These are phyloP conservation scores for Protomyctophum bolini DNA, from an alignment of 2,113 vertebrate species.

Conservation along the genomic window DNA sequence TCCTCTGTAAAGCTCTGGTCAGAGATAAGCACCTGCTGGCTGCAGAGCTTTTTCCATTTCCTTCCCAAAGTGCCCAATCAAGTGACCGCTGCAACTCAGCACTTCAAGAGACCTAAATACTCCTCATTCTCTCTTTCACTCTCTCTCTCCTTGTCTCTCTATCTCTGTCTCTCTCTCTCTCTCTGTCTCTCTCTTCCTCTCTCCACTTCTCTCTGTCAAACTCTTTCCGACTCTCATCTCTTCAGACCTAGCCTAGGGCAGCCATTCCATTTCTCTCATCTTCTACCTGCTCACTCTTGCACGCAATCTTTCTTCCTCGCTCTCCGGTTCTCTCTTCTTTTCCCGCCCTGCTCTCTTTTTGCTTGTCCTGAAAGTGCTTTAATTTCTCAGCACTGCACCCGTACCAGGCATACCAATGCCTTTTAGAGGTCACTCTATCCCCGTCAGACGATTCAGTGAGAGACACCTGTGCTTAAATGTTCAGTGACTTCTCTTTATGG, in stretches of 20 bases:
- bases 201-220: not conserved
- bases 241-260: conserved; percentile 7
- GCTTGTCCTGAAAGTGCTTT: conserved; percentile 14
- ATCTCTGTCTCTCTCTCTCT: not conserved
- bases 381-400: conserved; percentile 19
- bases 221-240: conserved; percentile 12
- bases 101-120: conserved; percentile 70
- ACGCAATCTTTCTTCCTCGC: not conserved
- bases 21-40: conserved; percentile 79
- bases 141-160: not conserved
- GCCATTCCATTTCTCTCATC: not conserved
- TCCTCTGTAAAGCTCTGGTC: conserved; percentile 69
- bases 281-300: not conserved
- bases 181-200: conserved; percentile 3
- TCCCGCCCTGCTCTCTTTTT: not conserved
- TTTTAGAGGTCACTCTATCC: conserved; percentile 24
- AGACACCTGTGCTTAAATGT: conserved; percentile 30
- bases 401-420: no score
- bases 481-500: conserved; percentile 21
- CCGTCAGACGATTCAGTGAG: conserved; percentile 26
- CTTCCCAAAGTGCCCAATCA: conserved; percentile 65
- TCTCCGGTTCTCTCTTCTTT: not conserved
- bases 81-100: conserved; percentile 59
- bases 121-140: conserved; percentile 6
- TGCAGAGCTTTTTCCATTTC: conserved; percentile 74